A percentile compares a stretch with the other conserved stretches of the same genome.
Conservation (phyloP, 2,888 invertebrate genomes). For the Limulus polyphemus region DNA sequence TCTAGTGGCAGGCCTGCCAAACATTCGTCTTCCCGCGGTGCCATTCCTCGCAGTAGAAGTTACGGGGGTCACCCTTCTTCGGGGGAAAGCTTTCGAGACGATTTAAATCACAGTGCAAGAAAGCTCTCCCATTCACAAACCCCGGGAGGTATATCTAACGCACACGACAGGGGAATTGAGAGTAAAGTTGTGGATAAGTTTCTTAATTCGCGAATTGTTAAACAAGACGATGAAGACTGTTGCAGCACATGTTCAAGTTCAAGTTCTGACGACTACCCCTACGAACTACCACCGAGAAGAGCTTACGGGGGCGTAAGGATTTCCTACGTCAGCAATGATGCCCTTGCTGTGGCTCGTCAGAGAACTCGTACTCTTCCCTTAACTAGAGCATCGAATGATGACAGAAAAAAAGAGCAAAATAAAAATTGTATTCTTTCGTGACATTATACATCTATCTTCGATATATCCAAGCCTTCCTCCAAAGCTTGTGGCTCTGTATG, state of each 20-base stretch:
- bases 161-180: conserved; percentile 14
- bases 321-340: conserved; percentile 85
- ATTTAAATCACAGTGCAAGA: not conserved
- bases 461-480: too few relatives aligned
- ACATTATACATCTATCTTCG: too few relatives aligned
- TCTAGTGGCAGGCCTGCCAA: not conserved
- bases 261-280: conserved; percentile 56
- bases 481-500: too few relatives aligned
- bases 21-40: conserved; percentile 4
- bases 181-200: conserved; percentile 23
- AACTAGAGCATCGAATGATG: conserved; percentile 8
- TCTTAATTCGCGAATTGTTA: conserved; percentile 11
- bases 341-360: conserved; percentile 47
- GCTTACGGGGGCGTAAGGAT: conserved; percentile 72
- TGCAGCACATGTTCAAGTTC: conserved; percentile 74
- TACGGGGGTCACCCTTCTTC: conserved; percentile 23
- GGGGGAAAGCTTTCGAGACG: not conserved
- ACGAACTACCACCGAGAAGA: conserved; percentile 59
- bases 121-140: not conserved
- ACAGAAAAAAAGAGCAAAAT: conserved; percentile 32
- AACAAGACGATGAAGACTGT: conserved; percentile 48
- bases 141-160: conserved; percentile 2
- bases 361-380: conserved; percentile 25
- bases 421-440: conserved; percentile 29
- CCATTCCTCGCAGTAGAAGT: conserved; percentile 27